Percentiles rank a stretch among this genome's conserved stretches.
Conservation (phyloP, 2,888 invertebrate genomes). For the Odontocerum albicorne region DNA sequence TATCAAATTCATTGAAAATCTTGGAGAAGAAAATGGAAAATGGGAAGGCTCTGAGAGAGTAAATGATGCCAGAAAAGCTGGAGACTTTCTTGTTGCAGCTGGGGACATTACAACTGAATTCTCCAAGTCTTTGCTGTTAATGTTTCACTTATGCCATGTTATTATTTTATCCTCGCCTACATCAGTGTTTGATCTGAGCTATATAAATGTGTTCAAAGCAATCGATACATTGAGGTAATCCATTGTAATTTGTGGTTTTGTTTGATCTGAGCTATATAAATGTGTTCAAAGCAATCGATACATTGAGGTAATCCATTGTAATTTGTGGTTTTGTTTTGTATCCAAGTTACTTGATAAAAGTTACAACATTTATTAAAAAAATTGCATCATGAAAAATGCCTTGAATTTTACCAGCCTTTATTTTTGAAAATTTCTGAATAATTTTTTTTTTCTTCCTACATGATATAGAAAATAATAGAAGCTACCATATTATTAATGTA, state of each 20-base stretch:
- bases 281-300: conserved; percentile 79
- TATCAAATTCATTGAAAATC: conserved; percentile 43
- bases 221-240: conserved; percentile 74
- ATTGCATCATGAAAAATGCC: no score
- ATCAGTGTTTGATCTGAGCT: conserved; percentile 74
- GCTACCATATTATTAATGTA: no score
- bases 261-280: conserved; percentile 76
- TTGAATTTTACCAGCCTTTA: no score
- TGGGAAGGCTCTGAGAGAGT: conserved; percentile 43
- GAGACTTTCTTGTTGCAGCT: conserved; percentile 67
- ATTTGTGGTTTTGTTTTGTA: not conserved
- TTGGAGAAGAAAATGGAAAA: conserved; percentile 40
- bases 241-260: not conserved
- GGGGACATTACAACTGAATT: conserved; percentile 53
- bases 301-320: conserved; percentile 68
- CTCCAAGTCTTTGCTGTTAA: conserved; percentile 71
- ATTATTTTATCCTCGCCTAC: conserved; percentile 58
- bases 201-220: conserved; percentile 78
- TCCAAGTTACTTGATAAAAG: no score
- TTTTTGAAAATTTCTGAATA: no score
- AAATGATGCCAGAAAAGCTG: conserved; percentile 44
- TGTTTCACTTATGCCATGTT: conserved; percentile 82
- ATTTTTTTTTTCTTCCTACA: no score
- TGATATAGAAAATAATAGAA: no score
- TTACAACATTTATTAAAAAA: no score